A percentile compares a stretch with the other conserved stretches of the same genome.
phyloP scores from a whole-genome alignment of 2,113 vertebrate genomes.

The Laterallus jamaicensis region DNA sequence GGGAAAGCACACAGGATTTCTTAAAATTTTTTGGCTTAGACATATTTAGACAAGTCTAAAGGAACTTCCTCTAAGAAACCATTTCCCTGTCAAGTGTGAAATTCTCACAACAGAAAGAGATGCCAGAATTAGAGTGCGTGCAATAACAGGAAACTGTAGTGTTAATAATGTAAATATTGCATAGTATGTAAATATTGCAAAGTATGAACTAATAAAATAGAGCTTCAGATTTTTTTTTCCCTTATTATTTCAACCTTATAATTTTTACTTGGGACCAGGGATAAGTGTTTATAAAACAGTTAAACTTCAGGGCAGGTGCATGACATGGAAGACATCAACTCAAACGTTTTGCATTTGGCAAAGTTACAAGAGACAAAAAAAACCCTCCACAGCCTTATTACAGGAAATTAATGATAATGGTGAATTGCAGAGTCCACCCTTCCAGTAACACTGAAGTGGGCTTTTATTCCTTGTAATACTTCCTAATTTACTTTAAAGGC shows the following conservation, averaged over 20 bases:
- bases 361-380: background rate
- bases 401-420: background rate
- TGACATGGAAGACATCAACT: background rate
- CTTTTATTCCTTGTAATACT: background rate
- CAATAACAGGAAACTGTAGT: background rate
- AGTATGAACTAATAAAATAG: background rate
- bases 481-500: slow-evolving; percentile 3
- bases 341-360: background rate
- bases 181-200: background rate
- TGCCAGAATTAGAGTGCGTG: background rate
- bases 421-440: background rate
- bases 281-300: background rate
- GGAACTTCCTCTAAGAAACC: background rate
- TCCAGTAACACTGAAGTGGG: background rate
- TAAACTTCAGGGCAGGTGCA: background rate
- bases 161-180: background rate
- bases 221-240: background rate
- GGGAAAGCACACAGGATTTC: background rate
- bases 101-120: background rate
- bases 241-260: background rate
- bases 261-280: background rate
- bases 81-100: background rate
- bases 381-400: background rate
- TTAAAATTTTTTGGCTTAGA: background rate
- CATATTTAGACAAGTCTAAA: background rate